These are phyloP conservation scores for Drosophila melanosoma DNA, from an alignment of 2,888 invertebrate species.

Conservation along the genomic window DNA sequence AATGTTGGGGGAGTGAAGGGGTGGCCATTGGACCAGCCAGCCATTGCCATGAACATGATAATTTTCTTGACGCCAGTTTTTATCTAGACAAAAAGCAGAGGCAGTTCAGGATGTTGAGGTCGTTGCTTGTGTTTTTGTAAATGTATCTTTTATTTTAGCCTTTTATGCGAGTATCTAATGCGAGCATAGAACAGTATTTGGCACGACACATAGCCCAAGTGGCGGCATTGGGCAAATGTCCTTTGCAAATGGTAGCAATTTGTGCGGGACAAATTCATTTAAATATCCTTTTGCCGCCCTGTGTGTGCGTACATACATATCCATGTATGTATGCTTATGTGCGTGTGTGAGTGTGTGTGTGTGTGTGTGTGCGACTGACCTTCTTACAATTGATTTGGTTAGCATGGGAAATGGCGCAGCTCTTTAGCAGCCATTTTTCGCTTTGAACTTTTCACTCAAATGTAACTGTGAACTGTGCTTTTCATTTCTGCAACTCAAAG, in stretches of 20 bases:
- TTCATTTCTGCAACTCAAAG: conserved; percentile 63
- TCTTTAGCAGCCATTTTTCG: conserved; percentile 62
- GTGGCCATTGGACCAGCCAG: conserved; percentile 41
- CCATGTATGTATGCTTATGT: conserved; percentile 5
- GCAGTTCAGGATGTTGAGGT: conserved; percentile 14
- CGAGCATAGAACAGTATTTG: conserved; percentile 74
- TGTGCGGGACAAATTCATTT: conserved; percentile 81
- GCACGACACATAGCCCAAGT: conserved; percentile 77
- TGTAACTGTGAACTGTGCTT: conserved; percentile 66
- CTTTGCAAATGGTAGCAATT: conserved; percentile 78
- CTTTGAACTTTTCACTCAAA: conserved; percentile 71
- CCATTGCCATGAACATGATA: conserved; percentile 77
- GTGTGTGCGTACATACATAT: neutral
- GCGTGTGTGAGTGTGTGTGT: neutral
- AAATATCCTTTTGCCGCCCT: conserved; percentile 67
- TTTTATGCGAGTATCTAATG: conserved; percentile 76
- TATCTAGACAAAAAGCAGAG: conserved; percentile 70
- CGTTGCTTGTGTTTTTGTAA: conserved; percentile 64
- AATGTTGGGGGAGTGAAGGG: neutral
- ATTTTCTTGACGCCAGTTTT: conserved; percentile 81
- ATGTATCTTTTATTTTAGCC: conserved; percentile 81
- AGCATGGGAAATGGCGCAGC: conserved; percentile 43
- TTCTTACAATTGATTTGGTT: conserved; percentile 75
- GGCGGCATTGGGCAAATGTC: conserved; percentile 72
- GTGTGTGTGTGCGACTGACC: conserved; percentile 51